Evolutionary conservation across 1,140 invertebrate species (phyloP), one percentile per base, ranked within the genome.

Genomic region (Teleogryllus occipitalis): DNA sequence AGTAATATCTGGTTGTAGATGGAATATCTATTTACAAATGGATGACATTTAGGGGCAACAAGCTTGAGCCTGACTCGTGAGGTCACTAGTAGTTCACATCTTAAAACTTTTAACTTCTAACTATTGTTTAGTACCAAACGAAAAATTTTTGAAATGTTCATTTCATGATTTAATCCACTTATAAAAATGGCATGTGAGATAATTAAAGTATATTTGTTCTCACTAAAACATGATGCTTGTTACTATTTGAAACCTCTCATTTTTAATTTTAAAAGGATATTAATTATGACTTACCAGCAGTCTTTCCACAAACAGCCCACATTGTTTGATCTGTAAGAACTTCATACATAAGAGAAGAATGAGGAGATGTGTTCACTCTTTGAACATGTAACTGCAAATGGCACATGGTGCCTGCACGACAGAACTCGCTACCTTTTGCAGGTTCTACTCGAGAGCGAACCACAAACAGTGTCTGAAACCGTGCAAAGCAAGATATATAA

Each of bases 221-320:
- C 27, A 39, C 27, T 5, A 39, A 39, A 39, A 39, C 72, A n/a
- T 74, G 72, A 74, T 74, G 72, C 21, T 74, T 21, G 21, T 5
- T 74, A 21, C 18, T 18, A 74, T 74, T 2, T 18, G 5, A n/a
- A 74, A 74, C 27, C 27, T 39, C 5, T 39, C 27, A 39, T 39
- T 2, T 39, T 39, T 39, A 39, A 39, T 39, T 2, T 39, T 39
- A 39, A 65, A 65, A 65, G 54, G 10, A 65, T 14, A 47, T 47
- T 75, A 7, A 15, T 65, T 14, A 46, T 15, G 7, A 80, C 82
- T 81, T 84, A 92, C 91, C 91, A 81, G 95, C 93, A 79, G 95
- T 95, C 80, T 93, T 89, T 73, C 96, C 96, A 84, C 95, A 94
- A 15, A 98, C 93, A 7, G 95, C 96, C 96, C 97, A 98, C 88